Base-by-base conservation (phyloP, 2,113 vertebrate genomes). In the Apodemus sylvaticus region DNA sequence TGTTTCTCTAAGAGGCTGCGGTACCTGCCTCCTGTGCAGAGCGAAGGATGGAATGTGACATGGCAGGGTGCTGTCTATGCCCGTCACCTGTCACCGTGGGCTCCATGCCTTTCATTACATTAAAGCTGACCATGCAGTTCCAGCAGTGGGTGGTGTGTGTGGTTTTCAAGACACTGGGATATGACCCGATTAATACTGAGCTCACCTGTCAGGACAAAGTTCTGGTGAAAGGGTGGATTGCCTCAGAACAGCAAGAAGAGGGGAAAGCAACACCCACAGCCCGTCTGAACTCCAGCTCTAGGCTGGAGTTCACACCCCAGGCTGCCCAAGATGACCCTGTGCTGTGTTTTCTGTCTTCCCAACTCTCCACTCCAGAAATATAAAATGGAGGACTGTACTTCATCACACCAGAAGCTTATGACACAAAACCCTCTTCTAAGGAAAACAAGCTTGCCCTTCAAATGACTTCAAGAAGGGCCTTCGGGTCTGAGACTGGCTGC, bases 51-150 rank as follows among this genome's bases (percentile, higher is more conserved):
- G 17, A 70, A 81, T 42, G 42, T 3, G 51, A 62, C 83, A 29
- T 31, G 89, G 96, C 90, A 34, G 51, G 85, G 70, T 34, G 60
- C 89, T 58, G 55, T 29, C 95, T 94, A 96, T 97, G 97, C 88
- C 94, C 86, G 90, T 97, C 64, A 93, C 95, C 58, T 94, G 96
- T 96, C 97, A 90, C 96, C 96, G 98, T 97, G 97, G 95, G 98
- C 96, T 96, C 64, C 86, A 92, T 93, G 96, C 96, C 97, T 97
- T 98, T 97, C 97, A 98, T 98, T 98, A 98, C 97, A 98, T 97
- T 97, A 96, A 95, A 98, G 98, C 97, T 94, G 97, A 98, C 85
- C 34, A 17, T 95, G 92, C 86, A 93, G 87, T 94, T 97, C 95
- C 85, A 94, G 93, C 97, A 97, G 95, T 95, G 95, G 97, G 77